A percentile compares a stretch with the other conserved stretches of the same genome.
phyloP scores from a whole-genome alignment of 2,113 vertebrate genomes.

The Apodemus speciosus region DNA sequence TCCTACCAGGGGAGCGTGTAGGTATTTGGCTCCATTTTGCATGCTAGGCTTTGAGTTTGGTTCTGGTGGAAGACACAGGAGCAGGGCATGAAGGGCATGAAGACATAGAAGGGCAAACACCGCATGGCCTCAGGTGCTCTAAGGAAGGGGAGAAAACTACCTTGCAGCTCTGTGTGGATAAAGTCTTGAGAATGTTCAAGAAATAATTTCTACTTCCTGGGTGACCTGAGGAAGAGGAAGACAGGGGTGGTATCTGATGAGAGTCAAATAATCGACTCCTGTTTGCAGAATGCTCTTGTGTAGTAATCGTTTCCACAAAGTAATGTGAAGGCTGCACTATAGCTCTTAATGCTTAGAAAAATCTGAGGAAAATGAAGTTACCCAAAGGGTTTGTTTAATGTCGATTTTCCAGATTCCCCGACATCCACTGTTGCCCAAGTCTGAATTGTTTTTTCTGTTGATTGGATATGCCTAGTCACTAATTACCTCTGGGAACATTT shows the following conservation, averaged over 20 bases:
- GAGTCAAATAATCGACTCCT: neutral
- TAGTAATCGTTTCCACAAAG: neutral
- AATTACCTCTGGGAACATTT: slow-evolving; percentile 77
- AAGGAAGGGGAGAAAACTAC: neutral
- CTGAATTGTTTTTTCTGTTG: slow-evolving; percentile 78
- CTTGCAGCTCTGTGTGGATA: neutral
- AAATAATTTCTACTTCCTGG: neutral
- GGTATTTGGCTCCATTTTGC: neutral
- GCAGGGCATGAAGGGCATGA: neutral
- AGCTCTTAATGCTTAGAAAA: slow-evolving; percentile 52
- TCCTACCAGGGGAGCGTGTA: neutral
- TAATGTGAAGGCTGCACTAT: neutral
- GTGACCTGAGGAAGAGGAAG: neutral
- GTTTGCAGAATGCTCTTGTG: rapidly evolving
- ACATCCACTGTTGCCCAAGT: slow-evolving; percentile 73
- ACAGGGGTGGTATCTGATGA: neutral
- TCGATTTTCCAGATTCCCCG: slow-evolving; percentile 61
- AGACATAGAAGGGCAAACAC: neutral
- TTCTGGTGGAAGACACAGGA: neutral
- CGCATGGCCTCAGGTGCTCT: neutral
- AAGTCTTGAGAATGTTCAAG: neutral
- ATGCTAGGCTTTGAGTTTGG: neutral
- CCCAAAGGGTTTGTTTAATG: slow-evolving; percentile 72
- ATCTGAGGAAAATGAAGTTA: slow-evolving; percentile 52
- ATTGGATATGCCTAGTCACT: slow-evolving; percentile 69